Base-by-base conservation (phyloP, 2,797 vertebrate species). In the Peromyscus nudipes region DNA sequence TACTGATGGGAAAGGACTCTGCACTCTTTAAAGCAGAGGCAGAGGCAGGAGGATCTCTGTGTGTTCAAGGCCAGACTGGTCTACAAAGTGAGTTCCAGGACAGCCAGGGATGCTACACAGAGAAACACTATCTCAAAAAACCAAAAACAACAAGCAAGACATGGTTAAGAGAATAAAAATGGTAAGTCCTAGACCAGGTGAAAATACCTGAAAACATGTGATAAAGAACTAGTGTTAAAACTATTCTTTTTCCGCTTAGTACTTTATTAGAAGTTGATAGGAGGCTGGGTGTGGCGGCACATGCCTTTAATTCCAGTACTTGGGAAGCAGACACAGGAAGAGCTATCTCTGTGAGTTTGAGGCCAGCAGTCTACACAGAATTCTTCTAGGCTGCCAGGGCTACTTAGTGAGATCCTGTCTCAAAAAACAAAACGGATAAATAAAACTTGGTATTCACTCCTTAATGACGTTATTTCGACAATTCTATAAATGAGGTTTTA, bases 181-280 rank as follows among this genome's bases (percentile, higher is more conserved):
- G 25, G 27, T 81, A 93, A 75, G 23, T 25, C 12, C 93, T 16
- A 64, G 21, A 85, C n/a, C 75, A 21, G 43, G 25, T 89, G 65
- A 79, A 94, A 97, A 95, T 16, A 92, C 6, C 85, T 92, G 43
- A 83, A 94, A 97, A 95, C 23, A 92, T 11, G 81, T 94, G 46
- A 83, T 80, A 67, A 57, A 3, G 65, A 89, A 13, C 29, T 69
- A 81, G 25, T 90, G 69, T 89, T 88, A 71, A 86, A 93, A 81
- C n/a, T 43, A 79, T 31, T 37, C 89, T 82, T 86, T 90, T n/a
- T 29, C 46, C 82, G 46, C 16, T 75, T 34, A 62, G 29, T 65
- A 65, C 40, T 86, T 67, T 49, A 80, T 49, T 80, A 57, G 49
- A 80, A 55, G 34, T 57, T 57, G 52, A 9, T 17, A 43, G 17